A percentile compares a stretch with the other conserved stretches of the same genome.
phyloP scores from a whole-genome alignment of 1,140 invertebrate species.

The Drosophila biarmipes region DNA sequence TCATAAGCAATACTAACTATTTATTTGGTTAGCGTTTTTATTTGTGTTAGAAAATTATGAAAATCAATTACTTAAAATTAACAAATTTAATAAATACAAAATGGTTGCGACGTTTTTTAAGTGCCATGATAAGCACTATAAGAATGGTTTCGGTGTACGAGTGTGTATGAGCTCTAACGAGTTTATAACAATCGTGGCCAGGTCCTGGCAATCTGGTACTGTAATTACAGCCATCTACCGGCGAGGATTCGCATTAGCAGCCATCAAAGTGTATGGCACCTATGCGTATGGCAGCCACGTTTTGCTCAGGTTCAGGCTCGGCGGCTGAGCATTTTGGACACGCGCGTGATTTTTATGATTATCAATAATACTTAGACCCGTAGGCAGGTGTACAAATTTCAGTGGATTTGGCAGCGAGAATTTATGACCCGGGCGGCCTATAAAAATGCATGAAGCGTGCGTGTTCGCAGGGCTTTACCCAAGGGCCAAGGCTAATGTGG shows the following conservation, averaged over 20 bases:
- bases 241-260: constrained; percentile 31
- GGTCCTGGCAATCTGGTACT: constrained; percentile 52
- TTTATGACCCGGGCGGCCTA: constrained; percentile 60
- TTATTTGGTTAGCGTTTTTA: no score
- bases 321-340: constrained; percentile 65
- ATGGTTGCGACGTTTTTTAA: no score
- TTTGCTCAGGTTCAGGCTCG: constrained; percentile 29
- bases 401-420: constrained; percentile 56
- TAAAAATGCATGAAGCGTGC: constrained; percentile 70
- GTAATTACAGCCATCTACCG: constrained; percentile 55
- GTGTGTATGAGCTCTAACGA: constrained; percentile 53
- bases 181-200: constrained; percentile 62
- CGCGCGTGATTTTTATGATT: constrained; percentile 74
- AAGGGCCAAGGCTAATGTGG: constrained; percentile 25
- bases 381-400: constrained; percentile 70
- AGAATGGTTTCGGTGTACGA: background rate
- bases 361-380: constrained; percentile 70
- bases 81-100: no score
- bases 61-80: no score
- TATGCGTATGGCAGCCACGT: constrained; percentile 65
- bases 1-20: no score
- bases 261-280: constrained; percentile 34
- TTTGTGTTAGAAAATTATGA: no score
- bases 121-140: no score
- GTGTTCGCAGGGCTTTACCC: constrained; percentile 38